Conservation (phyloP, 2,113 vertebrate species). For the Hylia prasina region DNA sequence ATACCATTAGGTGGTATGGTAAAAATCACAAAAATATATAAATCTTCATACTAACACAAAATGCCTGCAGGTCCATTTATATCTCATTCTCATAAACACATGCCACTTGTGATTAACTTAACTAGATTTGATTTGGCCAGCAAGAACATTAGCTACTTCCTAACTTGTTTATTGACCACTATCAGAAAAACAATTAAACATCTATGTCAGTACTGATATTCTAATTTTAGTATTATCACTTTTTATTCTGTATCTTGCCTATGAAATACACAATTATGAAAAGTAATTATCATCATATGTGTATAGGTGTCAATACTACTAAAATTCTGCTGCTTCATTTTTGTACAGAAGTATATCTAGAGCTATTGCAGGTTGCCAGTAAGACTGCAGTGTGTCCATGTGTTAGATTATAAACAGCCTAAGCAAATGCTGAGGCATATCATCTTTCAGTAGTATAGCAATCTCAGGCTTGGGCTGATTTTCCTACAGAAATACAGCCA, state of each 20-base stretch:
- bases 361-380: neutral
- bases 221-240: neutral
- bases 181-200: neutral
- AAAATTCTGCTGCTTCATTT: neutral
- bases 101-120: neutral
- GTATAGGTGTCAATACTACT: neutral
- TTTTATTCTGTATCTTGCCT: neutral
- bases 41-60: neutral
- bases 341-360: neutral
- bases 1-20: neutral
- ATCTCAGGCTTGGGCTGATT: neutral
- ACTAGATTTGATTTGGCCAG: neutral
- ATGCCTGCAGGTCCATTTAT: neutral
- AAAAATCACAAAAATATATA: neutral
- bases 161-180: neutral
- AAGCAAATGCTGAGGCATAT: neutral
- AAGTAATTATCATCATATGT: neutral
- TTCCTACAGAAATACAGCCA: neutral
- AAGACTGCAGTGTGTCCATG: neutral
- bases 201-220: neutral
- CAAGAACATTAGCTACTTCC: neutral
- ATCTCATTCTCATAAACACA: neutral
- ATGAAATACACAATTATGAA: neutral
- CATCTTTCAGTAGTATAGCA: neutral
- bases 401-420: neutral